phyloP scores from a whole-genome alignment of 2,888 invertebrate species.

The Drosophila atripex region DNA sequence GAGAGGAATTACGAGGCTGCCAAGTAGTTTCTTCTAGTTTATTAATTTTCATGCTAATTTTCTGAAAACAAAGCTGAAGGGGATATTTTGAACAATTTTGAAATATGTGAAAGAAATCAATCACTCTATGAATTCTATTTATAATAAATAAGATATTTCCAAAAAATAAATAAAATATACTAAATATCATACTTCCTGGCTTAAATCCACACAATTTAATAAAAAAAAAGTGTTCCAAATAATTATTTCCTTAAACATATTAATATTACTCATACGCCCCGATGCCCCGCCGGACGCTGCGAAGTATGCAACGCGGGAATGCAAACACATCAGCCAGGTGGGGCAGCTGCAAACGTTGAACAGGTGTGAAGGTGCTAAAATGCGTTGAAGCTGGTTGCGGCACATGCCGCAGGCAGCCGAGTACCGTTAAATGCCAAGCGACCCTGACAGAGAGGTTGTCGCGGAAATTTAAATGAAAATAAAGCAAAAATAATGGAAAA shows the following conservation, averaged over 20 bases:
- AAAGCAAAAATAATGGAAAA: not conserved
- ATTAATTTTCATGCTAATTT: constrained; percentile 44
- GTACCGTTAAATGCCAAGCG: constrained; percentile 6
- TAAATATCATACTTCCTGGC: not conserved
- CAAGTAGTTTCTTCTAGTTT: constrained; percentile 37
- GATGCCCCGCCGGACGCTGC: constrained; percentile 1
- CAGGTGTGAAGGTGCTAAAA: constrained; percentile 42
- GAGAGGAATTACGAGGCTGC: not conserved
- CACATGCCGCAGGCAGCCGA: constrained; percentile 7
- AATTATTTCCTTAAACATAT: not conserved
- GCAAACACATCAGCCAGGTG: constrained; percentile 29
- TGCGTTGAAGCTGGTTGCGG: constrained; percentile 15
- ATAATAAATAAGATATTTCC: not conserved
- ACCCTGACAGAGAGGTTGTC: constrained; percentile 11
- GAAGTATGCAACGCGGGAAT: constrained; percentile 41
- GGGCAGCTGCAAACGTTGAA: not conserved
- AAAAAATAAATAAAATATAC: not conserved
- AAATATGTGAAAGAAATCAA: not conserved
- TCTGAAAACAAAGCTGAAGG: not conserved
- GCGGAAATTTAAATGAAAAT: constrained; percentile 26
- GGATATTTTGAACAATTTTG: not conserved
- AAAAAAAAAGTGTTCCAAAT: not conserved
- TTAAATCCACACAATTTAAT: not conserved
- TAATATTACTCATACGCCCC: constrained; percentile 16
- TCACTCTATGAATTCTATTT: not conserved